Evolutionary conservation across 2,888 invertebrate genomes (phyloP), one percentile per base, ranked within the genome.

Genomic region (Eupithecia subumbrata): DNA sequence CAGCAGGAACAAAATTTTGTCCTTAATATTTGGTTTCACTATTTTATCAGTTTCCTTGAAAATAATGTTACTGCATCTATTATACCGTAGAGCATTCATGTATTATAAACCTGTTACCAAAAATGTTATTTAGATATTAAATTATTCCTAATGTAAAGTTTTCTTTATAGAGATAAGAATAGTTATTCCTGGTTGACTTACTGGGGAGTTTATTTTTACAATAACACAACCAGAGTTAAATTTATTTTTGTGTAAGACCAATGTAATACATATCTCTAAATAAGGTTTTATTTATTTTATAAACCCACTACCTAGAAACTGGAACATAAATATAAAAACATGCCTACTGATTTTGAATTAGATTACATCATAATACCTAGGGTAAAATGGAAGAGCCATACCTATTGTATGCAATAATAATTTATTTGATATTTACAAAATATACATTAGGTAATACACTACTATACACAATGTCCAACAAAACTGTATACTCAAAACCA

Each of bases 121-220:
- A 93, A 92, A 93, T 91, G 89, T 91, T 91, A 89, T 88, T 40
- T 89, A 89, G 88, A 87, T 88, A 84, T 66, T 75, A 90, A 80
- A 90, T 89, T 90, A 87, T 90, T 88, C 91, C 91, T 92, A 90
- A 89, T 90, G 87, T 90, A 89, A 91, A 92, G 90, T 84, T 88
- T 79, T 88, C 89, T 89, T 56, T 87, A 82, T 91, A 81, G 63
- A 74, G 79, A 79, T 93, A 93, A 94, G 93, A 87, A 93, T 92
- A 93, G 92, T 92, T 93, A 93, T 92, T 92, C 92, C 90, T 85
- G 80, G 91, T 87, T 77, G 79, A 86, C 81, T 77, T 83, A 84
- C 90, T 88, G 87, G 92, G 92, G 92, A 92, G 86, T 93, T 94
- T 94, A 94, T 95, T 95, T 95, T 95, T 94, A 92, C 93, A 93